Conservation (phyloP, 2,797 vertebrate genomes). For the Astyanax mexicanus region DNA sequence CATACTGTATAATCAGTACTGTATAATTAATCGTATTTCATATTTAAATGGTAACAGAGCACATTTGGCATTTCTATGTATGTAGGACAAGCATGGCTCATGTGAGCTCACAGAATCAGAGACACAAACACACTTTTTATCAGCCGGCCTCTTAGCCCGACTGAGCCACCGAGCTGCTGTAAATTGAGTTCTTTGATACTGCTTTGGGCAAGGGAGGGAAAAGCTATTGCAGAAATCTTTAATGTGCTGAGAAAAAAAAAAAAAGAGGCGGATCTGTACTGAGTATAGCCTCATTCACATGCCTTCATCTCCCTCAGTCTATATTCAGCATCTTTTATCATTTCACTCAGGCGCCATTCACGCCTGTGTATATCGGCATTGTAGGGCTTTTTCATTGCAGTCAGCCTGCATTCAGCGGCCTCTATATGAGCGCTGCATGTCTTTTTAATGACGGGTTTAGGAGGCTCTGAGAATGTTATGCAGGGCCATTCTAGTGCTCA, state of each 20-base stretch:
- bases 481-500: slow-evolving; percentile 52
- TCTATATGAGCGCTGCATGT: slow-evolving; percentile 74
- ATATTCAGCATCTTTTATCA: slow-evolving; percentile 17
- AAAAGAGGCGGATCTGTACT: neutral
- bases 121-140: slow-evolving; percentile 39
- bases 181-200: slow-evolving; percentile 5
- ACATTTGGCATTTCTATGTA: neutral
- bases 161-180: neutral
- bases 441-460: slow-evolving; percentile 76
- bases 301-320: slow-evolving; percentile 1
- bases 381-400: slow-evolving; percentile 32
- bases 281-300: slow-evolving; percentile 10
- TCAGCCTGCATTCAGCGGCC: slow-evolving; percentile 23
- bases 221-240: neutral
- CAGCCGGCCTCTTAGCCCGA: slow-evolving; percentile 1
- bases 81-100: neutral
- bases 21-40: too few relatives aligned
- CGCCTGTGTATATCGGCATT: neutral
- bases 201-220: neutral
- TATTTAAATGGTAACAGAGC: neutral
- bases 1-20: too few relatives aligned
- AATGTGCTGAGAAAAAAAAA: slow-evolving; percentile 4
- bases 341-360: slow-evolving; percentile 16
- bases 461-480: slow-evolving; percentile 74
- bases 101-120: slow-evolving; percentile 22